These are phyloP conservation scores for Drosophila lacertosa DNA, from an alignment of 1,140 invertebrate genomes.

Conservation along the genomic window DNA sequence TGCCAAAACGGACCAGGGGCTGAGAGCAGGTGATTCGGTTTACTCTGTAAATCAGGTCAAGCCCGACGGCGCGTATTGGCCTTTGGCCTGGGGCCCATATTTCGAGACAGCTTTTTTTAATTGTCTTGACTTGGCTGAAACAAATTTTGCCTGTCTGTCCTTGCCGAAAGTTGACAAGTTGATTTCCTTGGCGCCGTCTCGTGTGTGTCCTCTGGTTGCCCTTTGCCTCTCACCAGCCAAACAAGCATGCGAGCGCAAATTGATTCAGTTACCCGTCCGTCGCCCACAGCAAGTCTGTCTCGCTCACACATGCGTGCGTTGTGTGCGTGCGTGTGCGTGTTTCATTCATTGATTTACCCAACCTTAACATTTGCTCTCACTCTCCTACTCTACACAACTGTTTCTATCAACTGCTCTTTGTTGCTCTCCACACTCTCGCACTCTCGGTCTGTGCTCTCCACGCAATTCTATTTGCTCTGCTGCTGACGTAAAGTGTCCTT, in stretches of 20 bases:
- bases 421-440: not conserved
- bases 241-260: conserved; percentile 50
- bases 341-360: conserved; percentile 71
- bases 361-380: conserved; percentile 1
- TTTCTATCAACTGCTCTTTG: conserved; percentile 30
- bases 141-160: conserved; percentile 38
- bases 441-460: not conserved
- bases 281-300: not conserved
- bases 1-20: conserved; percentile 50
- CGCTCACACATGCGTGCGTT: conserved; percentile 37
- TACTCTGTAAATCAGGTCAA: conserved; percentile 51
- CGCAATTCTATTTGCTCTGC: conserved; percentile 37
- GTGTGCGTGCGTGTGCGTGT: conserved; percentile 18
- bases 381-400: conserved; percentile 16
- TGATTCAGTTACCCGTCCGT: conserved; percentile 58
- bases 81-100: conserved; percentile 34
- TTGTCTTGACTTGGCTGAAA: conserved; percentile 47
- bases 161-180: conserved; percentile 60
- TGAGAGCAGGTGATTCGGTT: conserved; percentile 29
- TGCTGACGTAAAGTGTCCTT: conserved; percentile 75
- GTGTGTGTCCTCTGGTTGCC: conserved; percentile 64
- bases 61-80: conserved; percentile 31
- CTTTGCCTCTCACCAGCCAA: conserved; percentile 34
- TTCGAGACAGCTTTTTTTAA: conserved; percentile 40
- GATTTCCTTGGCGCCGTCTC: conserved; percentile 69